These are phyloP conservation scores for Dione vanillae DNA, from an alignment of 2,888 invertebrate species.

Conservation along the genomic window DNA sequence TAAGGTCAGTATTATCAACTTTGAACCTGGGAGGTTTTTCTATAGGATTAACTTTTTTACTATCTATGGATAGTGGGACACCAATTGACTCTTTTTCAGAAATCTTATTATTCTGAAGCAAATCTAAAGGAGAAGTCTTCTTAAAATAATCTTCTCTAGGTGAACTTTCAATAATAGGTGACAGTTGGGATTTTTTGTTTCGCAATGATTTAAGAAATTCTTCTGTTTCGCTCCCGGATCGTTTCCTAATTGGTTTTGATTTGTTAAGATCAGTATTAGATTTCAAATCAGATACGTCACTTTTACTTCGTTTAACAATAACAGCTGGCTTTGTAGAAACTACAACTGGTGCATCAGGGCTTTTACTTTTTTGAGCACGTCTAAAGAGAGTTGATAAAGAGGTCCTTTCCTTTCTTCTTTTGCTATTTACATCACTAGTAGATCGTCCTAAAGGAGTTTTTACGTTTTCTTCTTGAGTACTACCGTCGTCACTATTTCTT, in stretches of 20 bases:
- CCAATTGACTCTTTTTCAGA: slow-evolving; percentile 62
- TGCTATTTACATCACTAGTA: slow-evolving; percentile 82
- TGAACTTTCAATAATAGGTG: slow-evolving; percentile 91
- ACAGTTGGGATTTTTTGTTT: slow-evolving; percentile 88
- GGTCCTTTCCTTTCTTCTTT: slow-evolving; percentile 81
- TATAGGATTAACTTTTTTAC: slow-evolving; percentile 76
- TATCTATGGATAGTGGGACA: slow-evolving; percentile 57
- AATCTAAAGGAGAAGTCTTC: slow-evolving; percentile 72
- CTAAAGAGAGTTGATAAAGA: slow-evolving; percentile 88
- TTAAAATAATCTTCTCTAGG: slow-evolving; percentile 89
- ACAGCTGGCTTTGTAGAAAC: slow-evolving; percentile 72
- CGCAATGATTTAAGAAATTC: slow-evolving; percentile 81
- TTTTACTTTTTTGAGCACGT: slow-evolving; percentile 82
- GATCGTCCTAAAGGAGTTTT: slow-evolving; percentile 81
- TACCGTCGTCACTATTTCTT: slow-evolving; percentile 84
- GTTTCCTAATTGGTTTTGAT: slow-evolving; percentile 81
- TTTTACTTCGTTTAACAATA: slow-evolving; percentile 85
- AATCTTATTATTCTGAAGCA: slow-evolving; percentile 69
- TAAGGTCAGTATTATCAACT: slow-evolving; percentile 74
- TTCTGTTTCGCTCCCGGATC: slow-evolving; percentile 86
- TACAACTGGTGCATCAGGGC: slow-evolving; percentile 79
- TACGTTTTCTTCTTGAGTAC: slow-evolving; percentile 58
- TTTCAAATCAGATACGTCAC: slow-evolving; percentile 87
- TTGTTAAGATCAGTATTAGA: slow-evolving; percentile 76
- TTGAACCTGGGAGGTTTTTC: slow-evolving; percentile 77